A percentile compares a stretch with the other conserved stretches of the same genome.
Conservation (phyloP, 2,113 vertebrate genomes). For the Stegastes partitus region DNA sequence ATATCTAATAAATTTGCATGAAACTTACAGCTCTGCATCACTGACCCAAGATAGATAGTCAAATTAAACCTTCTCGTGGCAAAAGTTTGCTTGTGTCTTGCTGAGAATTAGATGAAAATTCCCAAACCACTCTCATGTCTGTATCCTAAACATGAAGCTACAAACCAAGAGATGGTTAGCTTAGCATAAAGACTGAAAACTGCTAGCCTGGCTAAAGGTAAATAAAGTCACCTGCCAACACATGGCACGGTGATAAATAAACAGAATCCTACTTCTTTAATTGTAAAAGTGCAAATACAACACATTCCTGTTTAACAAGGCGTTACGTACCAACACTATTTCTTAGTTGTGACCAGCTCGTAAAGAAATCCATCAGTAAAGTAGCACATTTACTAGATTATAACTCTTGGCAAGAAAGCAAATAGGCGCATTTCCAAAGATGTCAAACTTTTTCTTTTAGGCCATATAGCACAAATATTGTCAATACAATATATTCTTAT, state of each 20-base stretch:
- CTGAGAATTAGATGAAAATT: background rate
- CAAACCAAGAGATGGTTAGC: background rate
- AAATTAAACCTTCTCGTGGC: conserved; percentile 3
- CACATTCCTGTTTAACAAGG: background rate
- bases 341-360: conserved; percentile 3
- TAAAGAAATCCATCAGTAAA: background rate
- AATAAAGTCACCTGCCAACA: background rate
- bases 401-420: background rate
- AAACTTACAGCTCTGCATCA: background rate
- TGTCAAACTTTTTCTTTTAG: background rate
- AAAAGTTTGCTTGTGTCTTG: background rate
- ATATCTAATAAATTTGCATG: conserved; percentile 19
- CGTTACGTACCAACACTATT: background rate
- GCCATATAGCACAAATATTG: background rate
- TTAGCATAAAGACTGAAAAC: conserved; percentile 1
- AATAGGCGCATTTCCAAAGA: background rate
- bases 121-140: background rate
- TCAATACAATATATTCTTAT: background rate
- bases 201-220: background rate
- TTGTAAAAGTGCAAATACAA: background rate
- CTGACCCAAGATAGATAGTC: conserved; percentile 1
- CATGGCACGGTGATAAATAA: conserved; percentile 7
- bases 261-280: background rate
- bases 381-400: too few species aligned
- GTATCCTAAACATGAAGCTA: background rate